These are phyloP conservation scores for Gonioctena quinquepunctata DNA, from an alignment of 1,140 invertebrate genomes.

Conservation along the genomic window DNA sequence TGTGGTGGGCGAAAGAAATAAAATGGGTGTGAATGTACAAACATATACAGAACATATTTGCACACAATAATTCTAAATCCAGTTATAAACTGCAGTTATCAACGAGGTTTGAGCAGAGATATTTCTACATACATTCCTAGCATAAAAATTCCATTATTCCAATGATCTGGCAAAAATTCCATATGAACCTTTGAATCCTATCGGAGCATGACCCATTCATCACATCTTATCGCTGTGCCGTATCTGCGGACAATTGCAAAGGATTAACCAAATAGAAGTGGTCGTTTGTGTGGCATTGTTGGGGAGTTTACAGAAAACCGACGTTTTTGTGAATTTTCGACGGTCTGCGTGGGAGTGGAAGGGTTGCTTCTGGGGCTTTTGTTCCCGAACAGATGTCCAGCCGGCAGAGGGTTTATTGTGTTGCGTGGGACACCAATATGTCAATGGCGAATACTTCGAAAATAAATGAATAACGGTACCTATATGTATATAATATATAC, in stretches of 20 bases:
- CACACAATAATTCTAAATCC: too few species aligned
- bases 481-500: too few species aligned
- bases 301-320: neutral
- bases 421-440: neutral
- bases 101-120: too few species aligned
- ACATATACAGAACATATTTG: neutral
- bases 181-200: neutral
- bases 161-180: too few species aligned
- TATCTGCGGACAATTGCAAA: conserved; percentile 1
- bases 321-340: neutral
- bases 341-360: conserved; percentile 5
- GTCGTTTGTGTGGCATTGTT: neutral
- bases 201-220: neutral
- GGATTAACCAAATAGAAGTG: neutral
- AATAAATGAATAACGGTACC: neutral
- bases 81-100: too few species aligned
- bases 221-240: neutral
- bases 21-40: too few species aligned
- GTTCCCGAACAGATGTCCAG: neutral
- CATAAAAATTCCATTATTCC: too few species aligned
- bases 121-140: too few species aligned
- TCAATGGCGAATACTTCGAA: neutral
- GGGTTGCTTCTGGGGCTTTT: neutral
- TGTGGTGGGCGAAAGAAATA: too few species aligned
- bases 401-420: neutral